Conservation (phyloP, 1,140 invertebrate species). For the Sitodiplosis mosellana region DNA sequence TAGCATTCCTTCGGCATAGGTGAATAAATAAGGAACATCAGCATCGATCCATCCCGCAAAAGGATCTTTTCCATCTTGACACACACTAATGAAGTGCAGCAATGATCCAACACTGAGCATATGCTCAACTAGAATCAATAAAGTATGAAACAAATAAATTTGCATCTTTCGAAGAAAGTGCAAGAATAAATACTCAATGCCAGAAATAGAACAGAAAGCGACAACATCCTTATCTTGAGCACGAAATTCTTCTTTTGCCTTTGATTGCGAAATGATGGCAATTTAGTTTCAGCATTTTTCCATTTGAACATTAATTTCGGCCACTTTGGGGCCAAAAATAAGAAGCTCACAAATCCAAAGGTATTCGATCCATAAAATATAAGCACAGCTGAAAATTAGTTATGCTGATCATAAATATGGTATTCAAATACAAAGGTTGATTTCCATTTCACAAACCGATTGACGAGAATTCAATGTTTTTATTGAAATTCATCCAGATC, state of each 20-base stretch:
- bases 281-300: slow-evolving; percentile 14
- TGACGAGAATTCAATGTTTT: no score
- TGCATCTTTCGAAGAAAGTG: neutral
- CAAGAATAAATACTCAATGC: slow-evolving; percentile 3
- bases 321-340: slow-evolving; percentile 17
- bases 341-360: slow-evolving; percentile 10
- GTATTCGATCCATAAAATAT: slow-evolving; percentile 8
- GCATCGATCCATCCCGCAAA: slow-evolving; percentile 10
- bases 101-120: slow-evolving; percentile 18
- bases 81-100: slow-evolving; percentile 14
- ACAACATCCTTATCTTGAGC: slow-evolving; percentile 15
- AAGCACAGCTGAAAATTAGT: neutral
- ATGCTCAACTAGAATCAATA: slow-evolving; percentile 20
- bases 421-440: no score
- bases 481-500: no score
- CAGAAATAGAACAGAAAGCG: slow-evolving; percentile 18
- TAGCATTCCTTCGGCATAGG: slow-evolving; percentile 15
- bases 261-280: slow-evolving; percentile 16
- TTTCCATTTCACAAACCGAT: no score
- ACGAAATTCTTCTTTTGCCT: slow-evolving; percentile 14
- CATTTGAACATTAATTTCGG: slow-evolving; percentile 18
- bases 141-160: neutral
- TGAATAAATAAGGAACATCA: slow-evolving; percentile 16
- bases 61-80: slow-evolving; percentile 4
- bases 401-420: no score